Base-by-base conservation (phyloP, 2,797 vertebrate species). In the Gymnoscopelus braueri region DNA sequence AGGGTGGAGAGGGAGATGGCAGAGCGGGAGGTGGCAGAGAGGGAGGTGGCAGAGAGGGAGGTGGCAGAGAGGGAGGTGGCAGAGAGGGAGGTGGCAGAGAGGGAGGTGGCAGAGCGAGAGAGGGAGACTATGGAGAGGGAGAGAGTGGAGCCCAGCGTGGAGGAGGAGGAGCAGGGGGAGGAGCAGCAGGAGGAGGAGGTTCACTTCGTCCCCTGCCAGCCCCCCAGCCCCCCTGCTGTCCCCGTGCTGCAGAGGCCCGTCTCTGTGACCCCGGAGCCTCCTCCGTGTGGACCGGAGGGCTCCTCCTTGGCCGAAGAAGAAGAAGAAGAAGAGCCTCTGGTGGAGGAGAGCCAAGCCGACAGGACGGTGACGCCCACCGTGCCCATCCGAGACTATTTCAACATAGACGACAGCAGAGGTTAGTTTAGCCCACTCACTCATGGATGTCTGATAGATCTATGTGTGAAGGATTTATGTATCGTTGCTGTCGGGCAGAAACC, bases 311-410 rank as follows among this genome's bases (percentile, higher is more conserved):
- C 72, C 29, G 91, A 90, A 60, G 82, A 88, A 0, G 26, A 59
- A 0, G 26, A 59, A 32, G 91, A 90, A 61, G 82, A 88, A 0
- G 26, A 59, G 48, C 82, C 87, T 0, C 67, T 87, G 47, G 71
- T 81, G 26, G 89, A 91, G 62, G 93, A 94, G 72, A 87, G 78
- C 70, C 89, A 86, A 78, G 14, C 81, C 4, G 92, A 92, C 59
- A 60, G 66, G 78, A 75, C 19, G 19, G 19, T 19, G 19, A 19
- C 81, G 26, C 35, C 85, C 9, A 80, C n/a, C n/a, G n/a, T 76
- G 76, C 91, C 92, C 78, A 87, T 91, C 14, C 84, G 80, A 71
- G 94, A 95, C 67, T 93, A 93, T 87, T 94, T 94, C 82, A 90
- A 59, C 75, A 70, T 89, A 0, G 92, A 95, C 48, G 93, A 94